These are phyloP conservation scores for Danio albolineatus DNA, from an alignment of 2,797 vertebrate species.

Conservation along the genomic window DNA sequence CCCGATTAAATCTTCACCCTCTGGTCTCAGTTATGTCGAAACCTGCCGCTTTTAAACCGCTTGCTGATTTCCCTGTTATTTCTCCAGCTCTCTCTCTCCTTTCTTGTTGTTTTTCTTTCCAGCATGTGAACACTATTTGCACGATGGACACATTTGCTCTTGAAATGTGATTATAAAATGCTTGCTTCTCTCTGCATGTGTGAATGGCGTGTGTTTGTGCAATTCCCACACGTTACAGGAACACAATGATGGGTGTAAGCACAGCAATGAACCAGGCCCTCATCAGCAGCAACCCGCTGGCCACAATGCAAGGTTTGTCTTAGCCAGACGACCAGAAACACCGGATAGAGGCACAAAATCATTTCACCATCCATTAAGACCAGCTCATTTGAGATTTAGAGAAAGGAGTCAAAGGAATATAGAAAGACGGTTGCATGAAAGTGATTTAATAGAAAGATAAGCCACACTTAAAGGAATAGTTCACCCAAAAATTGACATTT, in stretches of 20 bases:
- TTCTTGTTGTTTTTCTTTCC: background rate
- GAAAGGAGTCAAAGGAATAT: no score
- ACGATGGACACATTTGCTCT: background rate
- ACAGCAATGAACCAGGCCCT: constrained; percentile 90
- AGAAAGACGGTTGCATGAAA: constrained; percentile 3
- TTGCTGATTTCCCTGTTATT: background rate
- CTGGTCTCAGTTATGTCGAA: background rate
- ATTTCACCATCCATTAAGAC: background rate
- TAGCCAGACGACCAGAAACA: background rate
- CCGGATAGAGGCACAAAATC: background rate
- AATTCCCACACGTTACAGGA: constrained; percentile 78
- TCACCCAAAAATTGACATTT: no score
- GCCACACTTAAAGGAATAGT: no score
- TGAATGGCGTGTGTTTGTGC: constrained; percentile 50
- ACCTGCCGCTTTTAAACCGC: background rate
- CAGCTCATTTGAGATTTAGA: background rate
- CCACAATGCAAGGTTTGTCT: constrained; percentile 91
- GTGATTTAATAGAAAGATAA: background rate
- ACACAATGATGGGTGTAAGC: constrained; percentile 90
- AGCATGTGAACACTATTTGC: background rate
- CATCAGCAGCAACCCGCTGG: constrained; percentile 89
- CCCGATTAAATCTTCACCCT: background rate
- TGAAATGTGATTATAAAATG: constrained; percentile 51
- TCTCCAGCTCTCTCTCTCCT: background rate
- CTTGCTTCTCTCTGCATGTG: constrained; percentile 54